These are phyloP conservation scores for Chrysomela aeneicollis DNA, from an alignment of 2,888 invertebrate genomes.

Conservation along the genomic window DNA sequence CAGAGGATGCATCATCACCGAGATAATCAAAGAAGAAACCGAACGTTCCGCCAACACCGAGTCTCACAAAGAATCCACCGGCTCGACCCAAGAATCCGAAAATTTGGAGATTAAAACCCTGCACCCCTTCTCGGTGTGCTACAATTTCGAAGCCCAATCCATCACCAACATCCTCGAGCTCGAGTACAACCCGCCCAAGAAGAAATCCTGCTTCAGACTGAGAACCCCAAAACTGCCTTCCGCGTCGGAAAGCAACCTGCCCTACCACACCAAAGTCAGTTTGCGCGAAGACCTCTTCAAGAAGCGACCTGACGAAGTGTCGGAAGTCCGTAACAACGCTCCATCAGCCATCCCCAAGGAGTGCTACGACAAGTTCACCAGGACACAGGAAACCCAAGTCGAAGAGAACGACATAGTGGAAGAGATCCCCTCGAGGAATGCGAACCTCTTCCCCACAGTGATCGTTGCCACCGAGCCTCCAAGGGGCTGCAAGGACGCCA, in stretches of 20 bases:
- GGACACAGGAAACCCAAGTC: constrained; percentile 32
- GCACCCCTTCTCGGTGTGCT: constrained; percentile 30
- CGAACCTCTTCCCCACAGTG: constrained; percentile 33
- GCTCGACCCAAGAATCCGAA: constrained; percentile 12
- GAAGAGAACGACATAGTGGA: constrained; percentile 23
- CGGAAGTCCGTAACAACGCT: background rate
- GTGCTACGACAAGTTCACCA: constrained; percentile 23
- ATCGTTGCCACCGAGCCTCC: constrained; percentile 21
- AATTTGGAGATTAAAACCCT: constrained; percentile 24
- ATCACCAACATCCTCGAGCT: constrained; percentile 30
- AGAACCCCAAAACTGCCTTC: constrained; percentile 34
- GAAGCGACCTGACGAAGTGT: background rate
- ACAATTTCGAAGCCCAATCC: constrained; percentile 23
- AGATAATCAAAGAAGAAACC: constrained; percentile 25
- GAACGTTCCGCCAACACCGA: background rate
- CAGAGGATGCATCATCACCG: constrained; percentile 31
- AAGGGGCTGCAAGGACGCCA: background rate
- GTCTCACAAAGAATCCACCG: background rate
- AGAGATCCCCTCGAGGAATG: background rate
- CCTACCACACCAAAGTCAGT: constrained; percentile 36
- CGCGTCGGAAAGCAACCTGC: constrained; percentile 34
- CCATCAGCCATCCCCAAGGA: background rate
- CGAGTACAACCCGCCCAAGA: constrained; percentile 40
- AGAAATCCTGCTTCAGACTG: constrained; percentile 36
- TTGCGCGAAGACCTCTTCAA: constrained; percentile 35